phyloP scores from a whole-genome alignment of 1,140 invertebrate genomes.

The Planococcus citri region DNA sequence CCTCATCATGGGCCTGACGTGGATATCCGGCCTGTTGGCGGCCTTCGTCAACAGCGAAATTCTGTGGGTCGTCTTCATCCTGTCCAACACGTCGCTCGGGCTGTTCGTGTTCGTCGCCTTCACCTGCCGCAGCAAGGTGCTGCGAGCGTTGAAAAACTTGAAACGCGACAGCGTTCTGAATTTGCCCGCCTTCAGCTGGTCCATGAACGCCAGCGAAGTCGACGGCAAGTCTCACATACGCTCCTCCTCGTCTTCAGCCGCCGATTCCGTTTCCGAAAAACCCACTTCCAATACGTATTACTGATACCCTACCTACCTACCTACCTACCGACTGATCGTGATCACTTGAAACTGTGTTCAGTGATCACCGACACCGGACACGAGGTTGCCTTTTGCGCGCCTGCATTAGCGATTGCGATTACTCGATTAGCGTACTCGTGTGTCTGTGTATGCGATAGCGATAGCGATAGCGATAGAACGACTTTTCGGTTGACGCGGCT shows the following conservation, averaged over 20 bases:
- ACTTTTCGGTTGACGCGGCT: too few relatives aligned
- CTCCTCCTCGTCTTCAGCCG: too few relatives aligned
- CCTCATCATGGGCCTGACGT: conserved; percentile 42
- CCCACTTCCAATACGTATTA: not conserved
- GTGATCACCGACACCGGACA: too few relatives aligned
- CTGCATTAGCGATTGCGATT: too few relatives aligned
- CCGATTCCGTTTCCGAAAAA: not conserved
- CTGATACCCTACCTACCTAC: too few relatives aligned
- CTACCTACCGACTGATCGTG: too few relatives aligned
- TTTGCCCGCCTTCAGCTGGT: conserved; percentile 8
- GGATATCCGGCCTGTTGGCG: conserved; percentile 41
- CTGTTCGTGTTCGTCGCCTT: conserved; percentile 46
- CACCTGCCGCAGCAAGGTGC: conserved; percentile 38
- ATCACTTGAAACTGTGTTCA: too few relatives aligned
- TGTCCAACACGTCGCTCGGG: conserved; percentile 44
- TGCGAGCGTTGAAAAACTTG: conserved; percentile 27
- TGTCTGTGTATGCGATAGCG: too few relatives aligned
- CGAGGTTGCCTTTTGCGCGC: too few relatives aligned
- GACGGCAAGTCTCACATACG: not conserved
- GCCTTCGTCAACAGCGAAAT: conserved; percentile 35
- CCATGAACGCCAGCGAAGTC: not conserved
- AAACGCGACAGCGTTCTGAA: conserved; percentile 11
- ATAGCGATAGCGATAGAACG: too few relatives aligned
- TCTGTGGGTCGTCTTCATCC: conserved; percentile 41
- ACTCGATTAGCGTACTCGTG: too few relatives aligned